These are phyloP conservation scores for Ennomos quercinarius DNA, from an alignment of 2,888 invertebrate genomes.

Conservation along the genomic window DNA sequence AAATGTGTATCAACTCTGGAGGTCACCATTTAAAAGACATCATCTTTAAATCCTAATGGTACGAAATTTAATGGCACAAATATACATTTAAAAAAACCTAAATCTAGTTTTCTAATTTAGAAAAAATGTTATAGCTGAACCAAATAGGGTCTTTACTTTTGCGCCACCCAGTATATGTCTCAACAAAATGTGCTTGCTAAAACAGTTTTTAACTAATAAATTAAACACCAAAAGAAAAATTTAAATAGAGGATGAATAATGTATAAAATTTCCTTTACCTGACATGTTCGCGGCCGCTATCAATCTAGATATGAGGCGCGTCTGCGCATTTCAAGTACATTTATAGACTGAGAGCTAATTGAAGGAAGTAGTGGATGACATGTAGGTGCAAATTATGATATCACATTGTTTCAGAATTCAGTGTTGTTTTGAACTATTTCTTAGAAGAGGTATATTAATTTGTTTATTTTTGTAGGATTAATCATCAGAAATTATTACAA, in stretches of 20 bases:
- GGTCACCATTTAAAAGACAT: too few species aligned
- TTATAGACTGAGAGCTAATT: slow-evolving; percentile 31
- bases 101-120: too few species aligned
- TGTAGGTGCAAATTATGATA: slow-evolving; percentile 29
- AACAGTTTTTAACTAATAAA: not conserved
- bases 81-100: too few species aligned
- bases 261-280: slow-evolving; percentile 32
- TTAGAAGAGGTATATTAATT: slow-evolving; percentile 1
- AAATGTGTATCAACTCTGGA: too few species aligned
- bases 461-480: not conserved
- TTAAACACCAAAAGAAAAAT: not conserved
- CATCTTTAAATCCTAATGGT: too few species aligned
- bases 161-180: too few species aligned
- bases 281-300: slow-evolving; percentile 33
- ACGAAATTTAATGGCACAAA: too few species aligned
- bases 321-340: slow-evolving; percentile 25
- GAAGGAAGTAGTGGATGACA: slow-evolving; percentile 27
- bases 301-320: slow-evolving; percentile 32
- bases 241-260: not conserved
- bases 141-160: too few species aligned
- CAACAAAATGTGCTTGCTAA: not conserved
- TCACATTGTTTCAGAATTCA: slow-evolving; percentile 18
- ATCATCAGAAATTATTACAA: slow-evolving; percentile 36
- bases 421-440: slow-evolving; percentile 6
- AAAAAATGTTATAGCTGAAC: too few species aligned